These are phyloP conservation scores for Campylomormyrus tamandua DNA, from an alignment of 2,113 vertebrate genomes.

Conservation along the genomic window DNA sequence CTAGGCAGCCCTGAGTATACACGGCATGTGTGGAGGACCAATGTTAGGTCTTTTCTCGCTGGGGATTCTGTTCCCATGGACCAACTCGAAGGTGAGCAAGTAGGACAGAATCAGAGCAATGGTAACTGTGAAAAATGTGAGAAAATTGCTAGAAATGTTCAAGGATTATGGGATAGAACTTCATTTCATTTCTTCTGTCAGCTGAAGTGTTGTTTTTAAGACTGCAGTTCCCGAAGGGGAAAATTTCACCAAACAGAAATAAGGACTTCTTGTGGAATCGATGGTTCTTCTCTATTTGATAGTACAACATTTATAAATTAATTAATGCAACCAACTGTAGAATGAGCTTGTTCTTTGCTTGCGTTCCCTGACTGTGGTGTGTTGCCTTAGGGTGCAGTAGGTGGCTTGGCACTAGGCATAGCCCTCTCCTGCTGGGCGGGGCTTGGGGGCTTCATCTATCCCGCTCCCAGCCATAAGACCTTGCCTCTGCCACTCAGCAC, in stretches of 20 bases:
- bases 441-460: slow-evolving; percentile 65
- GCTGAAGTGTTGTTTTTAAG: not conserved
- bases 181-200: not conserved
- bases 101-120: not conserved
- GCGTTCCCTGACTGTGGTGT: not conserved
- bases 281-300: not conserved
- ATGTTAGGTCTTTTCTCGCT: slow-evolving; percentile 74
- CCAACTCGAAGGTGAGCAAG: slow-evolving; percentile 72
- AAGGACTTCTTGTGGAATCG: not conserved
- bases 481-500: slow-evolving; percentile 57
- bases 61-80: slow-evolving; percentile 75
- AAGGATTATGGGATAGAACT: not conserved
- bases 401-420: slow-evolving; percentile 63
- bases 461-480: slow-evolving; percentile 53
- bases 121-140: not conserved
- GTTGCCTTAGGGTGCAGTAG: slow-evolving; percentile 61
- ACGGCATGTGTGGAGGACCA: slow-evolving; percentile 78
- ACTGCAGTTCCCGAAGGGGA: not conserved
- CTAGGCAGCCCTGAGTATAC: slow-evolving; percentile 78
- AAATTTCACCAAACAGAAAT: not conserved
- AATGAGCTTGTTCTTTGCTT: not conserved
- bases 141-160: not conserved
- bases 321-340: not conserved
- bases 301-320: not conserved
- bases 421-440: slow-evolving; percentile 62